phyloP scores from a whole-genome alignment of 1,140 invertebrate species.

The Cydia strobilella region DNA sequence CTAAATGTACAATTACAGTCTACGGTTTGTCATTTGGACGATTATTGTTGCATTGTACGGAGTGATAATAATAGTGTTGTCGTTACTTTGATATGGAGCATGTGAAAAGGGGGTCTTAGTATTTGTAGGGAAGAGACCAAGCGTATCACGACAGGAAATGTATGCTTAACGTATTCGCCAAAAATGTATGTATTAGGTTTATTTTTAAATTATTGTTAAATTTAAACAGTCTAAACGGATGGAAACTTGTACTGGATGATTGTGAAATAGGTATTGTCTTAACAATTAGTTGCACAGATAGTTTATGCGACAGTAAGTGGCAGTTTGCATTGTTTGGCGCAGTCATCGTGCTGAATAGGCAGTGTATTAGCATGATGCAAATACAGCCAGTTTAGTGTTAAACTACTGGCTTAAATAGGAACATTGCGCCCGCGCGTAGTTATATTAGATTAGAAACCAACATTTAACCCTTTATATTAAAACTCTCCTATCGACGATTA shows the following conservation, averaged over 20 bases:
- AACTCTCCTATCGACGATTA: neutral
- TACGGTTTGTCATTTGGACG: slow-evolving; percentile 28
- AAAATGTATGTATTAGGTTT: neutral
- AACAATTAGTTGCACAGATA: slow-evolving; percentile 34
- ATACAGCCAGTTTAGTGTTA: slow-evolving; percentile 30
- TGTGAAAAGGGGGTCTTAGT: slow-evolving; percentile 27
- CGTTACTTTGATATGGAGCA: slow-evolving; percentile 20
- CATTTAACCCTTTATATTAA: neutral
- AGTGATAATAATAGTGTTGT: slow-evolving; percentile 30
- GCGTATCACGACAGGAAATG: slow-evolving; percentile 10
- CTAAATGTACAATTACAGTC: slow-evolving; percentile 54
- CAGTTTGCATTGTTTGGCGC: slow-evolving; percentile 37
- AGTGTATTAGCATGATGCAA: slow-evolving; percentile 5
- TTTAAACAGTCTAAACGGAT: slow-evolving; percentile 27
- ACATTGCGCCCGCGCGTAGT: neutral
- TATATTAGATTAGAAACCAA: neutral
- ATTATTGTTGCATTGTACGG: slow-evolving; percentile 24
- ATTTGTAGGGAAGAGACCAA: slow-evolving; percentile 17
- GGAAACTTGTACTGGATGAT: neutral
- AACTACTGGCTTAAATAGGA: neutral
- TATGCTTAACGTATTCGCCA: slow-evolving; percentile 3
- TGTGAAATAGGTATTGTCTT: slow-evolving; percentile 19
- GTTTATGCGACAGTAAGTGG: slow-evolving; percentile 37
- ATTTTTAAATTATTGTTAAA: neutral
- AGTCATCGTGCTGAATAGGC: slow-evolving; percentile 2